Evolutionary conservation across 2,113 vertebrate genomes (phyloP).

Genomic region (Istiophorus platypterus): DNA sequence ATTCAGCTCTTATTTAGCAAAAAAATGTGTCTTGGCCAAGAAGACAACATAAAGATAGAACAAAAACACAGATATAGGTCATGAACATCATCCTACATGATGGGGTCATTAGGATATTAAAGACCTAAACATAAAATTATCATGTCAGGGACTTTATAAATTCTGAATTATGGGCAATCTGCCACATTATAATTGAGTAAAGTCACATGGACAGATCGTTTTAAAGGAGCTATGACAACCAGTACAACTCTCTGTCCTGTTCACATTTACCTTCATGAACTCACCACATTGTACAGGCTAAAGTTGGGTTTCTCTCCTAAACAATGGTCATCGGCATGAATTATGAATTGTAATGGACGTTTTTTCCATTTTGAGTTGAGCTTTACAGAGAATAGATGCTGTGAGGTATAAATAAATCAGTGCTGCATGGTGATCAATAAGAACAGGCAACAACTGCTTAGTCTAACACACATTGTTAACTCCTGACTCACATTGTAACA

Average conservation of each 20-base stretch:
- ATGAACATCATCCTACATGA: not conserved
- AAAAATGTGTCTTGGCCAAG: no score
- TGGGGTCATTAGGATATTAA: no score
- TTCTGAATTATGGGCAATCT: not conserved
- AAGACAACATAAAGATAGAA: not conserved
- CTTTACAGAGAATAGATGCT: not conserved
- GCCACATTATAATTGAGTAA: not conserved
- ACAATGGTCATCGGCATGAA: not conserved
- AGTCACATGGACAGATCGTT: not conserved
- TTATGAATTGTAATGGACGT: not conserved
- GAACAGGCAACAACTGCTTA: conserved; percentile 4
- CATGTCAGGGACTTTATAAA: not conserved
- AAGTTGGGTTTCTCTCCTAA: not conserved
- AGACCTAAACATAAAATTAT: not conserved
- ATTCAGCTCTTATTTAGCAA: not conserved
- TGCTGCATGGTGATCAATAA: conserved; percentile 49
- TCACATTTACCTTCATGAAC: not conserved
- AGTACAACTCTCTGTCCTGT: not conserved
- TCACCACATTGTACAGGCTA: not conserved
- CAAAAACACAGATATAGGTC: not conserved
- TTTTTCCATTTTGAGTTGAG: not conserved
- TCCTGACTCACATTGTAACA: conserved; percentile 38
- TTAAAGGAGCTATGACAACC: not conserved
- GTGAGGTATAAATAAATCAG: conserved; percentile 45
- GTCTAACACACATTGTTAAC: conserved; percentile 31